Percentiles rank a stretch among this genome's conserved stretches.
Conservation (phyloP, 2,888 invertebrate genomes). For the Tyria jacobaeae region DNA sequence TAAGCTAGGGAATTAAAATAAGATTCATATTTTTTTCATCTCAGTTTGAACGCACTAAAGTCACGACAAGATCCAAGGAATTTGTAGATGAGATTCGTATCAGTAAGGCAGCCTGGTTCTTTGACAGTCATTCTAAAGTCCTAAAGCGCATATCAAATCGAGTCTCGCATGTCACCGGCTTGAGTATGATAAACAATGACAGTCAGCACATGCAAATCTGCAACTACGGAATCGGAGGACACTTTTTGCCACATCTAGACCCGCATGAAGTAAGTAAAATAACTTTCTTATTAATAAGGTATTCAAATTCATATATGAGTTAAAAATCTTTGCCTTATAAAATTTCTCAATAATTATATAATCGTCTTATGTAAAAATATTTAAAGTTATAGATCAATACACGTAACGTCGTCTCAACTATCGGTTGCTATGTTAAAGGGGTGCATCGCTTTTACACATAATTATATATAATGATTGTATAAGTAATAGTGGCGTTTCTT, state of each 20-base stretch:
- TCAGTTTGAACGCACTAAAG: background rate
- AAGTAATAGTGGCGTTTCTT: too few species aligned
- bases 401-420: too few species aligned
- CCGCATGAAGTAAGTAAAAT: background rate
- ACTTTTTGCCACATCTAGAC: background rate
- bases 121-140: background rate
- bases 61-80: background rate
- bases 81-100: background rate
- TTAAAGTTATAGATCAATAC: too few species aligned
- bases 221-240: background rate
- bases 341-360: too few species aligned
- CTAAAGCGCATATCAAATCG: background rate
- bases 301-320: too few species aligned
- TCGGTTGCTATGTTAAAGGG: too few species aligned
- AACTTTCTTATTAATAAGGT: background rate
- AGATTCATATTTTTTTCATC: background rate
- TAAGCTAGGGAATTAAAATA: background rate
- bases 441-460: too few species aligned
- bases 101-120: background rate
- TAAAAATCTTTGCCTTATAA: too few species aligned
- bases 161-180: background rate
- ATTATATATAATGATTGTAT: too few species aligned
- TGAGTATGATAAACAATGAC: background rate
- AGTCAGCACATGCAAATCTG: background rate
- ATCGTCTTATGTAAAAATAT: too few species aligned